phyloP scores from a whole-genome alignment of 2,113 vertebrate genomes.

The Menura novaehollandiae region DNA sequence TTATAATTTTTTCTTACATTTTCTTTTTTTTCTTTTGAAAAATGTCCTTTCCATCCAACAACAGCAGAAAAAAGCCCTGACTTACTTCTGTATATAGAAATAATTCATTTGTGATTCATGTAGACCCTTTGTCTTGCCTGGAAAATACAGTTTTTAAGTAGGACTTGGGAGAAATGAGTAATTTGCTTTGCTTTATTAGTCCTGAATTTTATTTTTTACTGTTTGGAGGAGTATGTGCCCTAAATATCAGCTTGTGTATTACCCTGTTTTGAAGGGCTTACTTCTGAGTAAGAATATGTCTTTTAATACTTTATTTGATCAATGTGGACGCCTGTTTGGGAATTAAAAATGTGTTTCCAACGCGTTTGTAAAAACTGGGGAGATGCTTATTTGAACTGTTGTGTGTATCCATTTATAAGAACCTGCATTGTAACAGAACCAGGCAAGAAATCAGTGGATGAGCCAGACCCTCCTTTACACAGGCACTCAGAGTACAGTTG shows the following conservation, averaged over 20 bases:
- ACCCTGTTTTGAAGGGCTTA: neutral
- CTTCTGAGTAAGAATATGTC: neutral
- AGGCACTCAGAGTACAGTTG: neutral
- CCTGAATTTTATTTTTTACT: neutral
- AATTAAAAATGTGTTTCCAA: neutral
- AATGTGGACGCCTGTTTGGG: neutral
- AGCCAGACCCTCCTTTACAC: neutral
- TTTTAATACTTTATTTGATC: neutral
- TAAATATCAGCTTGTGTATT: neutral
- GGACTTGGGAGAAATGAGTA: neutral
- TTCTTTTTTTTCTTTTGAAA: neutral
- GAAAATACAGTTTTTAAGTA: neutral
- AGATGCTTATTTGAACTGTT: neutral
- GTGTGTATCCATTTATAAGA: rapidly evolving
- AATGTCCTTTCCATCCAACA: neutral
- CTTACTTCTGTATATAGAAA: neutral
- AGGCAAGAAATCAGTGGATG: neutral
- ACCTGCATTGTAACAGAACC: neutral
- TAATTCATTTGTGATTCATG: neutral
- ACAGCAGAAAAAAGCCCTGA: neutral
- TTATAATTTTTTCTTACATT: neutral
- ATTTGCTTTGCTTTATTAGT: neutral
- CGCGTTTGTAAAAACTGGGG: neutral
- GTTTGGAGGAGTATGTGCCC: neutral
- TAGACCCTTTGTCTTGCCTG: neutral